phyloP scores from a whole-genome alignment of 1,140 invertebrate species.

The Cyclargus thomasi region DNA sequence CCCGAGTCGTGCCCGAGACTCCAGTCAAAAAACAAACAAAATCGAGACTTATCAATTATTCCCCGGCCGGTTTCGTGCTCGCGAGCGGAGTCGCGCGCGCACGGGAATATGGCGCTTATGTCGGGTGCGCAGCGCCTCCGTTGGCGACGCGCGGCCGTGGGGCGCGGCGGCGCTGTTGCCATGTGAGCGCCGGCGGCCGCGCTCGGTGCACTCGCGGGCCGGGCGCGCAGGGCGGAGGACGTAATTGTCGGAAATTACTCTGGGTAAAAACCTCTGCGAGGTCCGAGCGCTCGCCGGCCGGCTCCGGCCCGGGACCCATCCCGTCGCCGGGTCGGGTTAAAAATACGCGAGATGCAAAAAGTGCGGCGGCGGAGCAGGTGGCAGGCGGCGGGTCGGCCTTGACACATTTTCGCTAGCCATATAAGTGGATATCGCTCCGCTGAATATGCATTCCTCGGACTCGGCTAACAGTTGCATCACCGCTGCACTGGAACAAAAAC shows the following conservation, averaged over 20 bases:
- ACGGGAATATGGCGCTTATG: conserved; percentile 26
- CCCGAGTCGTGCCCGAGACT: conserved; percentile 31
- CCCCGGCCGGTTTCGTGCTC: conserved; percentile 43
- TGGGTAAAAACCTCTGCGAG: not conserved
- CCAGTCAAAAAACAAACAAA: conserved; percentile 38
- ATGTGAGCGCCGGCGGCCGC: conserved; percentile 33
- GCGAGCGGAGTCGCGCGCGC: conserved; percentile 34
- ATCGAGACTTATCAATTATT: conserved; percentile 51
- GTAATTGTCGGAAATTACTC: conserved; percentile 13
- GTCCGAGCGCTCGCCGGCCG: not conserved
- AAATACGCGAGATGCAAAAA: not conserved
- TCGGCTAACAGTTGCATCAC: not conserved
- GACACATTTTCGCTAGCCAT: conserved; percentile 2
- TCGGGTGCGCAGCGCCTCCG: not conserved
- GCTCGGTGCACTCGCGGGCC: conserved; percentile 20
- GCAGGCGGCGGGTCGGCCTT: not conserved
- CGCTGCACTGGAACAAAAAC: not conserved
- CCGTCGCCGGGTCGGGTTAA: no score
- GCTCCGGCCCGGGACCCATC: not conserved
- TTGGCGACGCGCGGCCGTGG: conserved; percentile 38
- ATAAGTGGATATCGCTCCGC: not conserved
- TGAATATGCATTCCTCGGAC: not conserved
- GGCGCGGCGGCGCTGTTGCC: conserved; percentile 44
- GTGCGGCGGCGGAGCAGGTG: conserved; percentile 1
- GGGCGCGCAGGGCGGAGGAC: not conserved